Evolutionary conservation across 2,888 invertebrate genomes (phyloP).

Genomic region (Apoderus coryli): DNA sequence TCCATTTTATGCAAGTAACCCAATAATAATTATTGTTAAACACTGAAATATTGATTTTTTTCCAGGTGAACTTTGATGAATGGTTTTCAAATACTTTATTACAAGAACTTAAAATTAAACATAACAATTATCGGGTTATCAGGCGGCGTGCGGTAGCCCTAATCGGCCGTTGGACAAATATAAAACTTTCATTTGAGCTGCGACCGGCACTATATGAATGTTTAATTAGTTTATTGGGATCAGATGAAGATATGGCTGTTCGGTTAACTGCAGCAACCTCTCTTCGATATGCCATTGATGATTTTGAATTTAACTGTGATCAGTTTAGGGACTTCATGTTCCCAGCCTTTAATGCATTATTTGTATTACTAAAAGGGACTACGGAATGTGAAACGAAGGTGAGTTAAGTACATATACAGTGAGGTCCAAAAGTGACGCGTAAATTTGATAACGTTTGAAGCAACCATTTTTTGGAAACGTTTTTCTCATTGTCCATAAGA

Average conservation of each 20-base stretch:
- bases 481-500: no score
- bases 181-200: slow-evolving; percentile 64
- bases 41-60: slow-evolving; percentile 12
- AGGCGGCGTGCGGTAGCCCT: slow-evolving; percentile 74
- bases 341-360: slow-evolving; percentile 62
- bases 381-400: slow-evolving; percentile 87
- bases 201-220: slow-evolving; percentile 71
- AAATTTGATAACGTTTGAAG: no score
- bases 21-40: slow-evolving; percentile 2
- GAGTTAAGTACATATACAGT: no score
- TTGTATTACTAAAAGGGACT: slow-evolving; percentile 72
- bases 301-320: slow-evolving; percentile 81
- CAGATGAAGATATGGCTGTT: slow-evolving; percentile 77
- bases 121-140: slow-evolving; percentile 71
- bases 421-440: no score
- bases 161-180: slow-evolving; percentile 67
- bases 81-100: slow-evolving; percentile 78
- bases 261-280: slow-evolving; percentile 76
- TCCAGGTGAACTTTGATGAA: slow-evolving; percentile 75
- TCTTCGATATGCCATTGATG: slow-evolving; percentile 71
- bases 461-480: no score
- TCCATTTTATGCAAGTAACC: no score
- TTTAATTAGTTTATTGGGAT: slow-evolving; percentile 54
- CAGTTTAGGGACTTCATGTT: slow-evolving; percentile 76
- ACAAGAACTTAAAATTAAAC: slow-evolving; percentile 67